Conservation (phyloP, 2,797 vertebrate species). For the Allobates femoralis region DNA sequence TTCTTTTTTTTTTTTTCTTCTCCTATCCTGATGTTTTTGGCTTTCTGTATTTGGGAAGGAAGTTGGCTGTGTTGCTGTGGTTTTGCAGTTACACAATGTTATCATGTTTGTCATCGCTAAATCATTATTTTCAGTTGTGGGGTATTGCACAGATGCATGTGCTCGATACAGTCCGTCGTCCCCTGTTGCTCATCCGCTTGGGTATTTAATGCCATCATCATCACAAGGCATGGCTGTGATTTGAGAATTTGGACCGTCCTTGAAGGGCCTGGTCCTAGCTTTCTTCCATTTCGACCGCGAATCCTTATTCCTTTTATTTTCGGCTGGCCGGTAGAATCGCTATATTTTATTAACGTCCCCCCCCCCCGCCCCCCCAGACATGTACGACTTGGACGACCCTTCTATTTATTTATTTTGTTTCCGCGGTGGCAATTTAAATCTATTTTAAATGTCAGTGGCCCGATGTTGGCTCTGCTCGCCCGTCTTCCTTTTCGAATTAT, state of each 20-base stretch:
- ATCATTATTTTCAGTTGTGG: slow-evolving; percentile 84
- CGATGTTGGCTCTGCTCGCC: slow-evolving; percentile 49
- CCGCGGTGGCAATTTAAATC: neutral
- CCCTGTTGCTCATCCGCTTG: slow-evolving; percentile 13
- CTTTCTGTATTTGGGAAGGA: slow-evolving; percentile 80
- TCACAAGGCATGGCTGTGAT: slow-evolving; percentile 26
- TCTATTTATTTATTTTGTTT: too few species aligned
- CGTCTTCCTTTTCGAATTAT: slow-evolving; percentile 77
- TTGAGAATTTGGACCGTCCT: neutral
- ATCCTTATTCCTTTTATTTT: neutral
- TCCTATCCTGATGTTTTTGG: neutral
- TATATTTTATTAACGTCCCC: neutral
- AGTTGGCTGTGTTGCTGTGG: slow-evolving; percentile 84
- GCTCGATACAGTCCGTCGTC: neutral
- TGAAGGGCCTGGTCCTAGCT: slow-evolving; percentile 36
- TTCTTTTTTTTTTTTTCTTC: neutral
- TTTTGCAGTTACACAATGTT: slow-evolving; percentile 88
- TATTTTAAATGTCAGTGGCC: slow-evolving; percentile 20
- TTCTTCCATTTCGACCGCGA: too few species aligned
- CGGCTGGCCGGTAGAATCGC: neutral
- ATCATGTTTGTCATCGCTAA: slow-evolving; percentile 91
- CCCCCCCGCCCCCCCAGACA: too few species aligned
- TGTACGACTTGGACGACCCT: neutral
- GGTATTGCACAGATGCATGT: slow-evolving; percentile 66
- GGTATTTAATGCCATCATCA: slow-evolving; percentile 4